Conservation (phyloP, 2,888 invertebrate genomes). For the Alloscopus bannaensis region DNA sequence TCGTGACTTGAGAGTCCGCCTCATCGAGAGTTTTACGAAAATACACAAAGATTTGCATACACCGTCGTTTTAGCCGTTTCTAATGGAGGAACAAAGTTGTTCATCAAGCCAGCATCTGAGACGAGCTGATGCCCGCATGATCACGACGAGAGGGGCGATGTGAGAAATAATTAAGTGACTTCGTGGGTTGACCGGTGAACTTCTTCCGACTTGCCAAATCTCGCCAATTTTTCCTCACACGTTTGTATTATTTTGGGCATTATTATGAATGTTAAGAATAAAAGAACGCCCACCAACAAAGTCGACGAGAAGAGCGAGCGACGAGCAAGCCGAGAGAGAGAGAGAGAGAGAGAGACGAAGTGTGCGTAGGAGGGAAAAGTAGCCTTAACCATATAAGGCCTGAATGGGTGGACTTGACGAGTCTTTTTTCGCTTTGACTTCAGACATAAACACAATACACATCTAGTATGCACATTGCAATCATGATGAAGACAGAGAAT, state of each 20-base stretch:
- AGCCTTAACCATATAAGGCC: conserved; percentile 74
- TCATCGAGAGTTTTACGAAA: too few relatives aligned
- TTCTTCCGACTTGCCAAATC: conserved; percentile 71
- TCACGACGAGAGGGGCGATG: conserved; percentile 64
- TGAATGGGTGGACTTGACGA: conserved; percentile 73
- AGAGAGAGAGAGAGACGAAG: too few relatives aligned
- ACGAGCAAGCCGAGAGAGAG: too few relatives aligned
- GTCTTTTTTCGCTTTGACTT: too few relatives aligned
- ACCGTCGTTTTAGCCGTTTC: too few relatives aligned
- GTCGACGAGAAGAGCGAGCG: conserved; percentile 67
- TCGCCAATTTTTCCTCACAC: conserved; percentile 71
- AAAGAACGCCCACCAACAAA: conserved; percentile 71
- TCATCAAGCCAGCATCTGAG: too few relatives aligned
- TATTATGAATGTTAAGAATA: conserved; percentile 73
- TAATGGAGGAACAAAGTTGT: too few relatives aligned
- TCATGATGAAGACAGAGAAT: too few relatives aligned
- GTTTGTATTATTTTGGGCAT: conserved; percentile 73
- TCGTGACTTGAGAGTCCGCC: too few relatives aligned
- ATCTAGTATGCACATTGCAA: neutral
- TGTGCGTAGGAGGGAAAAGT: conserved; percentile 73
- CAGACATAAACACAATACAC: conserved; percentile 18
- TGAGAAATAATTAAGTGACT: conserved; percentile 69
- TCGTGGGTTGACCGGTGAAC: conserved; percentile 69
- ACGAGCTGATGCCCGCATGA: too few relatives aligned
- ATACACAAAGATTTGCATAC: too few relatives aligned